phyloP scores from a whole-genome alignment of 2,888 invertebrate genomes.

The Pammene fasciana region DNA sequence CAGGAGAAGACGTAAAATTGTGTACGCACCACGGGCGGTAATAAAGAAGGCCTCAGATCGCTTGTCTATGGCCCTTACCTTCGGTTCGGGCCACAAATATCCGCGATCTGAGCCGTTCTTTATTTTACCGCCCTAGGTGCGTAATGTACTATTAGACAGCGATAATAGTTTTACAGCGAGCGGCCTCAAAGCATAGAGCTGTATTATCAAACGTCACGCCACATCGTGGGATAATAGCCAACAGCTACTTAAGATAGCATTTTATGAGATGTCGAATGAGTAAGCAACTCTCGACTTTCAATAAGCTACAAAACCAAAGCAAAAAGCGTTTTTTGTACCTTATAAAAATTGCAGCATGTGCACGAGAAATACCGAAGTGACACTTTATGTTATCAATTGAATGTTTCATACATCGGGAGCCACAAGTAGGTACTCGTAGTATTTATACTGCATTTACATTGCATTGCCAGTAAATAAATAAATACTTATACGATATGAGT shows the following conservation, averaged over 20 bases:
- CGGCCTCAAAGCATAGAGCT: conserved; percentile 23
- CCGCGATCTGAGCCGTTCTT: no score
- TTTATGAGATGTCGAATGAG: conserved; percentile 9
- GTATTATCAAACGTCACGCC: conserved; percentile 36
- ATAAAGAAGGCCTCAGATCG: no score
- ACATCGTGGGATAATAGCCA: conserved; percentile 32
- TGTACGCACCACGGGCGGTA: no score
- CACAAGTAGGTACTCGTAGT: no score
- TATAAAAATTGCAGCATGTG: neutral
- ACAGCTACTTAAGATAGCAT: conserved; percentile 22
- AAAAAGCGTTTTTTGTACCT: neutral
- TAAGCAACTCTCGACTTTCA: conserved; percentile 7
- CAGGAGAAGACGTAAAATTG: no score
- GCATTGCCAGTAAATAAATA: conserved; percentile 6
- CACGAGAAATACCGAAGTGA: neutral
- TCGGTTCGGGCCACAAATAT: no score
- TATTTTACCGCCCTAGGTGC: no score
- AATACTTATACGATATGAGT: conserved; percentile 6
- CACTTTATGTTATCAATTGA: no score
- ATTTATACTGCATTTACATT: no score
- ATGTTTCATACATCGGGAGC: no score
- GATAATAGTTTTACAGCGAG: conserved; percentile 32
- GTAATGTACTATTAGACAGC: no score
- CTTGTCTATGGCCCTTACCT: no score
- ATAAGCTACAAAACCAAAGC: neutral